Evolutionary conservation across 2,797 vertebrate species (phyloP).

Genomic region (Apogon talboti): DNA sequence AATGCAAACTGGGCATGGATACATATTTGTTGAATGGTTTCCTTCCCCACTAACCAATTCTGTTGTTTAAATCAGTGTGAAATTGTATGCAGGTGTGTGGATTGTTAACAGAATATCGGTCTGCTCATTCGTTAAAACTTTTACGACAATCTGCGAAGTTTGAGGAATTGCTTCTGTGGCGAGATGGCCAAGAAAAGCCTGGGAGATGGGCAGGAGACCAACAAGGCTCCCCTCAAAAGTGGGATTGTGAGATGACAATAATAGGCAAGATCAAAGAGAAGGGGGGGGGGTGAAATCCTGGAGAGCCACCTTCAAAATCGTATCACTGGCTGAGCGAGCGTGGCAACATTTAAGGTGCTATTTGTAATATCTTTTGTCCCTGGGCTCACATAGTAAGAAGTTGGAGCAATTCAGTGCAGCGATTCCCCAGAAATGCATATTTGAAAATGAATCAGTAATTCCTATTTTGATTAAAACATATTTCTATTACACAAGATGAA

Average conservation of each 20-base stretch:
- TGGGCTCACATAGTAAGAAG: constrained; percentile 49
- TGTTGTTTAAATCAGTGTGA: constrained; percentile 74
- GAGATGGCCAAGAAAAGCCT: constrained; percentile 35
- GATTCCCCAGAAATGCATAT: constrained; percentile 38
- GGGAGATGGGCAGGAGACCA: constrained; percentile 58
- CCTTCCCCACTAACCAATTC: constrained; percentile 52
- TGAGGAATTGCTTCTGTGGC: constrained; percentile 38
- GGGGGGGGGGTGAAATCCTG: constrained; percentile 46
- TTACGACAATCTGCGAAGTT: constrained; percentile 57
- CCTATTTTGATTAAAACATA: constrained; percentile 41
- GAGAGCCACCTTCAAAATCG: constrained; percentile 68
- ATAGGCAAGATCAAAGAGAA: constrained; percentile 71
- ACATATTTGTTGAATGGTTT: constrained; percentile 65
- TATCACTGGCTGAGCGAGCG: constrained; percentile 67
- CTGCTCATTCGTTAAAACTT: constrained; percentile 64
- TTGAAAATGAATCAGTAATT: constrained; percentile 34
- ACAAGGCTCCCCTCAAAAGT: constrained; percentile 56
- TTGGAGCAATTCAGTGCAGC: constrained; percentile 31
- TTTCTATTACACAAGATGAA: constrained; percentile 12
- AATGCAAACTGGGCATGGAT: constrained; percentile 71
- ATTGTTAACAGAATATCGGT: constrained; percentile 65
- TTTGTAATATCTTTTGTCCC: constrained; percentile 67
- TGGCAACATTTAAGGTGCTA: constrained; percentile 70
- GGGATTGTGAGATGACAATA: constrained; percentile 69
- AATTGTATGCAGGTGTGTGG: constrained; percentile 69